These are phyloP conservation scores for Podarcis siculus DNA, from an alignment of 2,797 vertebrate genomes.

Conservation along the genomic window DNA sequence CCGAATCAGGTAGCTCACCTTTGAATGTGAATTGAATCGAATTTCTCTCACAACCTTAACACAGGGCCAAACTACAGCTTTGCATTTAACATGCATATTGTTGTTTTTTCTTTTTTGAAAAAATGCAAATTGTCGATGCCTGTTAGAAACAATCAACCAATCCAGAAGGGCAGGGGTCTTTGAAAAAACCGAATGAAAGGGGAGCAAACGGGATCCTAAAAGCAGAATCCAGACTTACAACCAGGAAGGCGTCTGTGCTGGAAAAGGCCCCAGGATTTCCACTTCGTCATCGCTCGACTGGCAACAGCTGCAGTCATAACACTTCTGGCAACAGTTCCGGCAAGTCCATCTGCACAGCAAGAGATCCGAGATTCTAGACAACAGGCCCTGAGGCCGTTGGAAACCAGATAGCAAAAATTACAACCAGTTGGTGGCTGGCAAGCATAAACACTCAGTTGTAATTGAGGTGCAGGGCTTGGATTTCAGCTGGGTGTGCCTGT, in stretches of 20 bases:
- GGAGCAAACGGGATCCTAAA: background rate
- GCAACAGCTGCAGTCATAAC: conserved; percentile 87
- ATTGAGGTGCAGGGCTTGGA: background rate
- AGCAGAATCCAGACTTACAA: conserved; percentile 79
- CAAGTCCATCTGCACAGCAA: conserved; percentile 88
- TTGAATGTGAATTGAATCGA: background rate
- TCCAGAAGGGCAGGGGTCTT: background rate
- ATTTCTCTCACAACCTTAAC: background rate
- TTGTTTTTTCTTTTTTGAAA: no score
- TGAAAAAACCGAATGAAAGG: background rate
- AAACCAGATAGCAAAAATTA: conserved; percentile 73
- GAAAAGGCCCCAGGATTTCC: conserved; percentile 91
- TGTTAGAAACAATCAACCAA: background rate
- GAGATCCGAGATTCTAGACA: conserved; percentile 85
- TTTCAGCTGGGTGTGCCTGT: conserved; percentile 31
- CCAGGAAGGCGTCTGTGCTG: conserved; percentile 89
- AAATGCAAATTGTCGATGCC: no score
- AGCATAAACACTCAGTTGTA: conserved; percentile 64
- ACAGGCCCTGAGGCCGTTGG: conserved; percentile 81
- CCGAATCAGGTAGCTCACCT: background rate
- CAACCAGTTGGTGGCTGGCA: conserved; percentile 55
- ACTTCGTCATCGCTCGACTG: conserved; percentile 88
- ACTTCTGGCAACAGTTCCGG: conserved; percentile 85
- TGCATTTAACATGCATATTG: background rate
- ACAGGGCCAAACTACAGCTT: background rate